Evolutionary conservation across 2,888 invertebrate genomes (phyloP).

Genomic region (Acanthoscelides obtectus): DNA sequence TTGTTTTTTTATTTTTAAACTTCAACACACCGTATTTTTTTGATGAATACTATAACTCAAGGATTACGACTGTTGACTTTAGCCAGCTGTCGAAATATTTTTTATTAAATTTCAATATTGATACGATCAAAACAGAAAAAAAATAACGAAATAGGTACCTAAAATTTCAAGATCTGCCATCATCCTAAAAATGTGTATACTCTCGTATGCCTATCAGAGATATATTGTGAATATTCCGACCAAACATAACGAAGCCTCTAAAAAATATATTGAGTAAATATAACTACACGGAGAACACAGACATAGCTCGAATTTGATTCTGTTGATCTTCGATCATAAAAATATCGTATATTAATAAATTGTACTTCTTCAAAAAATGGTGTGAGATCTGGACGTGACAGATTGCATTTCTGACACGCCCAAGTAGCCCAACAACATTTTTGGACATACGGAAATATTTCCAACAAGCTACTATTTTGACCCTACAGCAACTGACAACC

Average conservation of each 20-base stretch:
- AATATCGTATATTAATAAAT: conserved; percentile 19
- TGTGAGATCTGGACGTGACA: conserved; percentile 18
- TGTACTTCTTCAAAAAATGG: conserved; percentile 23
- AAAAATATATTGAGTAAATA: conserved; percentile 16
- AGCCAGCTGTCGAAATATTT: no score
- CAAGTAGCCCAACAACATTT: not conserved
- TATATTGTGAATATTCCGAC: not conserved
- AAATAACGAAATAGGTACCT: not conserved
- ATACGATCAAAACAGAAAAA: no score
- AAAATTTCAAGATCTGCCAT: not conserved
- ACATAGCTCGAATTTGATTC: conserved; percentile 24
- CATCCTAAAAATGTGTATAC: not conserved
- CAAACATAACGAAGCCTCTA: conserved; percentile 3
- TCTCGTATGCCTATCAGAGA: not conserved
- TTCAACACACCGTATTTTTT: no score
- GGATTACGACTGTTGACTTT: no score
- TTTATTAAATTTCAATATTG: no score
- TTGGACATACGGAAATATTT: no score
- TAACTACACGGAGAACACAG: conserved; percentile 22
- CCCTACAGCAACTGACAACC: no score
- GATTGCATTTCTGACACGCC: not conserved
- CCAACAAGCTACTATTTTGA: no score
- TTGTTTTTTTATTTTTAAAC: no score
- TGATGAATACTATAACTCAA: no score
- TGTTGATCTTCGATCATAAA: conserved; percentile 17